Base-by-base conservation (phyloP, 2,113 vertebrate genomes). In the Ardeotis arabs region DNA sequence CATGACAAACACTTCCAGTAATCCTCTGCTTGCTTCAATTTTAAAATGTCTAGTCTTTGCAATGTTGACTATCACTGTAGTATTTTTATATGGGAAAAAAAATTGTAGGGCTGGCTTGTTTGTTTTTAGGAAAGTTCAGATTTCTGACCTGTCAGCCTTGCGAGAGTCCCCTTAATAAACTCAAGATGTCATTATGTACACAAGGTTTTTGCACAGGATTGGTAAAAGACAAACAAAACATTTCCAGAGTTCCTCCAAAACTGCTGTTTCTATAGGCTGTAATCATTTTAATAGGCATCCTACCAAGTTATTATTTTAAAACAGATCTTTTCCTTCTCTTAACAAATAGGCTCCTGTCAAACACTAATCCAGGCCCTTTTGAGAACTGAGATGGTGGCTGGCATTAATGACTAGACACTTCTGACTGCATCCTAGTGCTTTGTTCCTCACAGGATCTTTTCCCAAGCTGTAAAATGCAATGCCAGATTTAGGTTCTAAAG, bases 401-500 rank as follows among this genome's bases (percentile, higher is more conserved):
- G 52, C 91, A 70, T 69, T 91, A 91, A 85, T 67, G 58, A 95
- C 74, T 47, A 87, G 84, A 76, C 63, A 87, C n/a, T 95, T 86
- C 69, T 76, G 50, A 50, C 70, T 84, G 35, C 31, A 92, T 80
- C 47, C 47, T 53, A 70, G 17, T 58, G 33, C 45, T 97, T 91
- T 90, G 70, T 49, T 95, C 72, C 77, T 87, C 62, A 69, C 4
- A 93, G 68, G n/a, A 73, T 83, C 86, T 84, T 92, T 94, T 75
- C 63, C 76, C 72, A 93, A 78, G n/a, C 88, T 93, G 84, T 70
- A 87, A 96, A 96, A 68, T 50, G 49, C 7, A 17, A 84, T 94
- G 94, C 81, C 94, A 95, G 84, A 75, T 89, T 83, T 80, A 91
- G 76, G 91, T 96, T 80, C 50, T 79, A 69, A 82, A 91, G 78